Conservation (phyloP, 1,140 invertebrate genomes). For the Penaeus indicus region DNA sequence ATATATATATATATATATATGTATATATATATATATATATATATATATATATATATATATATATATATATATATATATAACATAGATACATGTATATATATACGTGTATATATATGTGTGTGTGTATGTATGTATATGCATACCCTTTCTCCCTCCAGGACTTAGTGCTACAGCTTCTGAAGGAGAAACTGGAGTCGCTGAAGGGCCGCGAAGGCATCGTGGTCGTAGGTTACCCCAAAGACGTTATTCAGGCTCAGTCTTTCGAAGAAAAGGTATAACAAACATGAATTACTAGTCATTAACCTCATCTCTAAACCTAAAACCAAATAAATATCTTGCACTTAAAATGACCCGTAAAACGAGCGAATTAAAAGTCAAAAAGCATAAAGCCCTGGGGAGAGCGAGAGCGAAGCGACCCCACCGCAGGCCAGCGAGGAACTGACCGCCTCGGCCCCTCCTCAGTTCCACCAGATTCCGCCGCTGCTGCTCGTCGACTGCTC, state of each 20-base stretch:
- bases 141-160: constrained; percentile 39
- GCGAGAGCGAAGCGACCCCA: too few species aligned
- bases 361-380: too few species aligned
- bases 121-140: background rate
- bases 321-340: too few species aligned
- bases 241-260: constrained; percentile 84
- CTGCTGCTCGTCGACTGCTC: constrained; percentile 87
- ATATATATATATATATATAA: background rate
- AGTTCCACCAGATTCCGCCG: constrained; percentile 82
- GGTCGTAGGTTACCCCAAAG: constrained; percentile 90
- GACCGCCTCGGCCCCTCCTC: constrained; percentile 49
- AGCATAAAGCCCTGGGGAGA: too few species aligned
- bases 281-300: background rate
- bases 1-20: too few species aligned
- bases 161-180: constrained; percentile 50
- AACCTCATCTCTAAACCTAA: too few species aligned
- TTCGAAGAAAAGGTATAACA: constrained; percentile 84
- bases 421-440: too few species aligned
- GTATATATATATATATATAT: too few species aligned
- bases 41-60: too few species aligned
- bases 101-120: background rate
- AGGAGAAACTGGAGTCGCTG: constrained; percentile 45
- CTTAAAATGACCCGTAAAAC: too few species aligned
- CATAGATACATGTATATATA: background rate
- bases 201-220: constrained; percentile 78